Evolutionary conservation across 2,797 vertebrate genomes (phyloP).

Genomic region (Gymnocypris eckloni): DNA sequence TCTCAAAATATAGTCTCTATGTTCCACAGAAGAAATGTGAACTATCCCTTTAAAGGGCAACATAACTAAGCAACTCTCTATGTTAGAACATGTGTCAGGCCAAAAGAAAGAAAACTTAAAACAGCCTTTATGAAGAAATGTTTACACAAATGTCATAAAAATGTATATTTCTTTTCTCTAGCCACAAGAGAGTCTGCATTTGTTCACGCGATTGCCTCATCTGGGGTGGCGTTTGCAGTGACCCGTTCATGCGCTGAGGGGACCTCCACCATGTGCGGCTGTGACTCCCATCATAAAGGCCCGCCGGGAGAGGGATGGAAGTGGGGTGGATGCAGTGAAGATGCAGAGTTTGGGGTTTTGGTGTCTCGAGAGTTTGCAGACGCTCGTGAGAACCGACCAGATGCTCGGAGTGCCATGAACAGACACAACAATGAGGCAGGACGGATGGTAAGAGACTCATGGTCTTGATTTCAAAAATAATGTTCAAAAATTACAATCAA

Average conservation of each 20-base stretch:
- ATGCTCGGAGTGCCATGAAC: slow-evolving; percentile 98
- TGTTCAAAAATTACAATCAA: neutral
- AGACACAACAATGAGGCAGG: slow-evolving; percentile 98
- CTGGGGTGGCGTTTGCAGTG: slow-evolving; percentile 93
- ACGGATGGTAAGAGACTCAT: slow-evolving; percentile 81
- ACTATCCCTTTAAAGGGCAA: neutral
- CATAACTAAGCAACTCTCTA: neutral
- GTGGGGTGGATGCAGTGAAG: slow-evolving; percentile 98
- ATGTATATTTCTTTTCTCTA: slow-evolving; percentile 69
- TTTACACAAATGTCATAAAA: neutral
- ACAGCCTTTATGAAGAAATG: neutral
- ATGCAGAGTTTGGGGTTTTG: slow-evolving; percentile 95
- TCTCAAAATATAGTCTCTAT: neutral
- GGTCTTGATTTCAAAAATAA: neutral
- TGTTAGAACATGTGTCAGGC: neutral
- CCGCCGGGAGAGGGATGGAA: slow-evolving; percentile 97
- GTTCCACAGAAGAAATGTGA: neutral
- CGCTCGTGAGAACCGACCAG: slow-evolving; percentile 93
- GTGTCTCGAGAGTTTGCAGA: slow-evolving; percentile 97
- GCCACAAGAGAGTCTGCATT: slow-evolving; percentile 96
- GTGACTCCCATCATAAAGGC: slow-evolving; percentile 94
- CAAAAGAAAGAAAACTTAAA: neutral
- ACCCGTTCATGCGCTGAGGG: slow-evolving; percentile 95
- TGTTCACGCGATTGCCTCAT: slow-evolving; percentile 95
- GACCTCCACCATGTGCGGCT: slow-evolving; percentile 93